Evolutionary conservation across 1,140 invertebrate genomes (phyloP).

Genomic region (Euura lappo): DNA sequence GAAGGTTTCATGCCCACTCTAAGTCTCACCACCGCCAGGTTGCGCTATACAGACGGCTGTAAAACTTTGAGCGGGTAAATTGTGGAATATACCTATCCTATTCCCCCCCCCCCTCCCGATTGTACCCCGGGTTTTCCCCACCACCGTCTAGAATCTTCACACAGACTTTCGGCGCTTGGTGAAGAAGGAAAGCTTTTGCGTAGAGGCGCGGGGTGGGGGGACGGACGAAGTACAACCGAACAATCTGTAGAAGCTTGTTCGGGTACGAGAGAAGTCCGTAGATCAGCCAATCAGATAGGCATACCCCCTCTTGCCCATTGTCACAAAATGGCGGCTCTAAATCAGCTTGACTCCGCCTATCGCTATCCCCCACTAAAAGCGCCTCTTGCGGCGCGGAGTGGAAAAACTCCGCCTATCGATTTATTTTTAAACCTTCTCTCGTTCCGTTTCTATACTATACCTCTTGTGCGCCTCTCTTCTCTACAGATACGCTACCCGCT

Average conservation of each 20-base stretch:
- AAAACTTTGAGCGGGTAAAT: too few relatives aligned
- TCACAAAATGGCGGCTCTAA: constrained; percentile 63
- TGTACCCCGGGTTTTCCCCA: not conserved
- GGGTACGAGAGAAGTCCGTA: constrained; percentile 58
- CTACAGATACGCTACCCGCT: too few relatives aligned
- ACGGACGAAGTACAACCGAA: constrained; percentile 55
- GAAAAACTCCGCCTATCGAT: constrained; percentile 64
- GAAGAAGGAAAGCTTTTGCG: not conserved
- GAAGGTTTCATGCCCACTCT: constrained; percentile 2
- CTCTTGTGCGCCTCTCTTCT: too few relatives aligned
- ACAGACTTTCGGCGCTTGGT: not conserved
- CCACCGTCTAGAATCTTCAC: not conserved
- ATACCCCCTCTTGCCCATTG: constrained; percentile 55
- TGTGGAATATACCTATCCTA: not conserved
- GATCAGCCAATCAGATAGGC: constrained; percentile 62
- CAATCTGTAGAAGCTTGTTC: constrained; percentile 62
- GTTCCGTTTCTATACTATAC: constrained; percentile 21
- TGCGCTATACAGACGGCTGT: too few relatives aligned
- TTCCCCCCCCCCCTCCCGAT: not conserved
- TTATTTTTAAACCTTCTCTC: constrained; percentile 57
- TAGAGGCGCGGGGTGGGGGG: constrained; percentile 41
- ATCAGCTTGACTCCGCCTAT: constrained; percentile 60
- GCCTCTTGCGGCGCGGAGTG: constrained; percentile 46
- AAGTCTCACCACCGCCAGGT: not conserved
- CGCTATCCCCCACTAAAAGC: constrained; percentile 31